These are phyloP conservation scores for Monopterus albus DNA, from an alignment of 2,113 vertebrate species.

Conservation along the genomic window DNA sequence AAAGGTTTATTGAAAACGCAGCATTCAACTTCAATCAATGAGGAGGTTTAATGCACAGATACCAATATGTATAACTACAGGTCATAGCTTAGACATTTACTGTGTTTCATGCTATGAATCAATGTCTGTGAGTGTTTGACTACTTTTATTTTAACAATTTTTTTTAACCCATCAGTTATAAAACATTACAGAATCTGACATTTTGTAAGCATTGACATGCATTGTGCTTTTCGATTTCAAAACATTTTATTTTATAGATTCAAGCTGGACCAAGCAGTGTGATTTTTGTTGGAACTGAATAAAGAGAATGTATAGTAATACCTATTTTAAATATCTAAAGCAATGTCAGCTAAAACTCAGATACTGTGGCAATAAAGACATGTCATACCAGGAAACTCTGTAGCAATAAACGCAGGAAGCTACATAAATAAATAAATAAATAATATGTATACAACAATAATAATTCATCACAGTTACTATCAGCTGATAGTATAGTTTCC, in stretches of 20 bases:
- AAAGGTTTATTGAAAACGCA: too few species aligned
- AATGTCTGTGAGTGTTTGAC: background rate
- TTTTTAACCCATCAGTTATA: background rate
- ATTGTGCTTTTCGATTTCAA: constrained; percentile 9
- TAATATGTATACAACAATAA: background rate
- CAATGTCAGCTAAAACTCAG: background rate
- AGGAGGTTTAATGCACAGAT: too few species aligned
- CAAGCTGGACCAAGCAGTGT: background rate
- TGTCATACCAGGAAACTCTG: background rate
- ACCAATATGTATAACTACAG: too few species aligned
- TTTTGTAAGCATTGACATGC: constrained; percentile 19
- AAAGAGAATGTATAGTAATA: too few species aligned
- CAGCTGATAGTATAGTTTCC: background rate
- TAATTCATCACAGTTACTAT: constrained; percentile 3
- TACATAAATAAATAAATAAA: background rate
- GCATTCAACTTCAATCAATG: too few species aligned
- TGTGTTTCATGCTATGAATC: background rate
- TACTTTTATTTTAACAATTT: constrained; percentile 8
- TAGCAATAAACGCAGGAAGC: background rate
- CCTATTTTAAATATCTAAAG: too few species aligned
- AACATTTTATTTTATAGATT: background rate
- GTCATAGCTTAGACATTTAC: background rate
- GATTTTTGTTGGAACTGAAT: constrained; percentile 1
- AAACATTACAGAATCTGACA: background rate
- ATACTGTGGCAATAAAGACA: background rate